Conservation (phyloP, 1,140 invertebrate genomes). For the Olivierus martensii region DNA sequence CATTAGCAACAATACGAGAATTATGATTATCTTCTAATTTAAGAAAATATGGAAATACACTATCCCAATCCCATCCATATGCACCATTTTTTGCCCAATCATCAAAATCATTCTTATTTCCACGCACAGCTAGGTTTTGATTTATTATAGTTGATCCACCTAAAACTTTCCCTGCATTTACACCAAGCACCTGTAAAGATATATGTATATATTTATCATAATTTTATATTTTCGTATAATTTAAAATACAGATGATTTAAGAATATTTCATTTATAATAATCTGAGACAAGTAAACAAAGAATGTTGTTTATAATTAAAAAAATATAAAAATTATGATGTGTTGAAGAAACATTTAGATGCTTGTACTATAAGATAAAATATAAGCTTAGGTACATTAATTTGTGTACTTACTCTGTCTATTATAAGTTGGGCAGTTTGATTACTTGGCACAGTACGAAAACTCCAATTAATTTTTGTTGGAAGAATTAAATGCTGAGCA, state of each 20-base stretch:
- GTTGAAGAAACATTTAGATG: no score
- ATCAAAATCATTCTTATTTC: conserved; percentile 85
- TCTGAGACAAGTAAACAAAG: no score
- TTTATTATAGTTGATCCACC: conserved; percentile 77
- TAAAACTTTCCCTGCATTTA: conserved; percentile 45
- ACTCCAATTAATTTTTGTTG: background rate
- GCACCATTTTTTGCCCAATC: conserved; percentile 82
- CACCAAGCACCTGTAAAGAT: no score
- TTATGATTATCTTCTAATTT: conserved; percentile 80
- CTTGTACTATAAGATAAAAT: no score
- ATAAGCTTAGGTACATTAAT: no score
- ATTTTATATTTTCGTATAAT: no score
- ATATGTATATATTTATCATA: no score
- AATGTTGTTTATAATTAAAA: no score
- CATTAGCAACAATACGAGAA: conserved; percentile 55
- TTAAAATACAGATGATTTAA: no score
- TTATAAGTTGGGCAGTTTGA: conserved; percentile 44
- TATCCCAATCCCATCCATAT: conserved; percentile 75
- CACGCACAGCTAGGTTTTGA: conserved; percentile 91
- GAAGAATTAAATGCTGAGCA: background rate
- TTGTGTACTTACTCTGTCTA: conserved; percentile 25
- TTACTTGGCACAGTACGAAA: background rate
- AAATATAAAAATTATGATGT: no score
- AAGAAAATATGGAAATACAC: conserved; percentile 72
- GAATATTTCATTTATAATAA: no score